Evolutionary conservation across 2,888 invertebrate genomes (phyloP), one percentile per base, ranked within the genome.

Genomic region (Tanytarsus gracilentus): DNA sequence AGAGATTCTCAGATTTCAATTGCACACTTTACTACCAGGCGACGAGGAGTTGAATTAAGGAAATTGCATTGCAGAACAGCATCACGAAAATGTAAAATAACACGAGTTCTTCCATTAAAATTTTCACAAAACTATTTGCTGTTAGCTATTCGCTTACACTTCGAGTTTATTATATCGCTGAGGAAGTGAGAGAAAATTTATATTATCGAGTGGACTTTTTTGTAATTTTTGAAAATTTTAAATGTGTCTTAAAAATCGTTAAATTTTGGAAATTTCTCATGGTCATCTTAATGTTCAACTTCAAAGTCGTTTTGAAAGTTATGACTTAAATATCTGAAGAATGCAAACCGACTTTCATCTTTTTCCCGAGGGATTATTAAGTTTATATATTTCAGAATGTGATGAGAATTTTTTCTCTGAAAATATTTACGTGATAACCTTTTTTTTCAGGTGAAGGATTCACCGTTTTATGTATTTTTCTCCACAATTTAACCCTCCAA

Each of bases 11-110:
- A 55, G 33, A 55, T 55, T 55, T 55, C 55, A 39, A 55, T 55
- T 55, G 55, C 55, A 55, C 55, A 55, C 36, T 39, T 52, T 33
- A n/a, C 26, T 26, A 26, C 9, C 4, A 14, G n/a, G 39, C 25
- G 21, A 55, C 7, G 18, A 18, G 23, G 30, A 55, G 40, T 16
- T 25, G 27, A 55, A 55, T 21, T 55, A 55, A 55, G 55, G 55
- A 55, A 55, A 55, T 55, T 55, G 55, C 39, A 55, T 55, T 55
- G 55, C 39, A 55, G n/a, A n/a, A n/a, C n/a, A n/a, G n/a, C n/a
- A n/a, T n/a, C n/a, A n/a, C n/a, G n/a, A n/a, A n/a, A n/a, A n/a
- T n/a, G n/a, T n/a, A n/a, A 26, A 33, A 55, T 40, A 55, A 55
- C 55, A 55, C 40, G 55, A 55, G 25, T 33, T 36, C 39, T 4